Evolutionary conservation across 1,140 invertebrate species (phyloP), one percentile per base, ranked within the genome.

Genomic region (Bombus balteatus): DNA sequence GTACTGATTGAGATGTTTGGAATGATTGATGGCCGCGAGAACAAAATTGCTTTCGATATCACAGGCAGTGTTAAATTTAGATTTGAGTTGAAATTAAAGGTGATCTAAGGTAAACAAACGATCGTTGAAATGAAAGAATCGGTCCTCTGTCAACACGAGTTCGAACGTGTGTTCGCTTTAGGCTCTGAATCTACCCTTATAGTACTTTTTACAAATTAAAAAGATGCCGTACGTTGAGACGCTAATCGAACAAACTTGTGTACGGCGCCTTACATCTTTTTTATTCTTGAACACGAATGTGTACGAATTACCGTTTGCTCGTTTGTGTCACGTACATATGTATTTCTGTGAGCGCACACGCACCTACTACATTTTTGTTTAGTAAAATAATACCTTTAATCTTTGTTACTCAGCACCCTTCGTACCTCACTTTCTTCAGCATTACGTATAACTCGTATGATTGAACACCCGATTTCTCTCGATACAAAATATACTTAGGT

Each of bases 391-490:
- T 77, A 77, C 13, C 28, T 77, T 75, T 57, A 37, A 76, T 18
- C 22, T 76, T 76, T 22, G 25, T 76, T 37, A 32, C 72, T 73
- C 72, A 73, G 72, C 53, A 76, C 74, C 74, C 53, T 76, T 75
- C 73, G 43, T 53, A 75, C 41, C 25, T 74, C 28, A 4, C 43
- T 73, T 53, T 75, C 22, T 37, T 47, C 73, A 25, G 18, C 66
- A 28, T 75, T 75, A 75, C 47, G 73, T 57, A 71, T 41, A 43
- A 43, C 28, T n/a, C 28, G 39, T 41, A 72, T 13, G 39, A 41
- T 73, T n/a, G 13, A 57, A 76, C 34, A 39, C 9, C 28, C 74
- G 25, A 34, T 75, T 53, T 75, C 32, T 25, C 32, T 34, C 47
- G n/a, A 37, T 41, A 41, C 70, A 71, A 71, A 71, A 71, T 71